Evolutionary conservation across 2,888 invertebrate genomes (phyloP).

Genomic region (Quadriops clusia): DNA sequence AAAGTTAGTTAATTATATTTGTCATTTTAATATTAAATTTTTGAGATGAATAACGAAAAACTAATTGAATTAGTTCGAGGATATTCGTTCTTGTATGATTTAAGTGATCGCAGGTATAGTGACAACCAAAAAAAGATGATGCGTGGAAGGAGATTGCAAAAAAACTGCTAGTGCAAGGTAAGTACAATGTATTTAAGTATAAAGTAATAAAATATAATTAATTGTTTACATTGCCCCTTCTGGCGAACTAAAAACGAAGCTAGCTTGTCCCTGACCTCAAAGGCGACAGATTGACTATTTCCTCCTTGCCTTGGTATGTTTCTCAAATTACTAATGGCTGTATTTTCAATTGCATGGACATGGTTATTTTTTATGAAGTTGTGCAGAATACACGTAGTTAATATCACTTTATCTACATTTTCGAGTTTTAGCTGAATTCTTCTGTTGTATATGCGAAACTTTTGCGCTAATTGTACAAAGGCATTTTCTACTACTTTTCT

Average conservation of each 20-base stretch:
- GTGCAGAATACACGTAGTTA: constrained; percentile 10
- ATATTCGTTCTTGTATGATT: constrained; percentile 5
- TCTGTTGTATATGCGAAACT: constrained; percentile 7
- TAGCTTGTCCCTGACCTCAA: constrained; percentile 4
- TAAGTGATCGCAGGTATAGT: constrained; percentile 8
- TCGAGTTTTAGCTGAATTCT: constrained; percentile 8
- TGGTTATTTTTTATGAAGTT: constrained; percentile 9
- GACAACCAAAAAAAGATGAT: constrained; percentile 8
- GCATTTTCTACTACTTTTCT: too few relatives aligned
- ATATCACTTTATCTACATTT: constrained; percentile 9
- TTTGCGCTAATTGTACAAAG: too few relatives aligned
- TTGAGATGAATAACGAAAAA: too few relatives aligned
- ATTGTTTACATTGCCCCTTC: constrained; percentile 3
- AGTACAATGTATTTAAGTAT: too few relatives aligned
- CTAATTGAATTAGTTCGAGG: too few relatives aligned
- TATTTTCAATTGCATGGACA: constrained; percentile 8
- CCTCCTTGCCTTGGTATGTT: constrained; percentile 3
- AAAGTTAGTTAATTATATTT: too few relatives aligned
- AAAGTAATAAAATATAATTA: neutral
- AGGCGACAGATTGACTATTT: constrained; percentile 2
- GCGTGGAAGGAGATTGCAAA: constrained; percentile 8
- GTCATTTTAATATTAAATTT: too few relatives aligned
- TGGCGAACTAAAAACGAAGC: constrained; percentile 3
- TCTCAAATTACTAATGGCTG: constrained; percentile 2
- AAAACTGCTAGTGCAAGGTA: constrained; percentile 8